Evolutionary conservation across 2,113 vertebrate genomes (phyloP), one percentile per base, ranked within the genome.

Genomic region (Dipodomys merriami): DNA sequence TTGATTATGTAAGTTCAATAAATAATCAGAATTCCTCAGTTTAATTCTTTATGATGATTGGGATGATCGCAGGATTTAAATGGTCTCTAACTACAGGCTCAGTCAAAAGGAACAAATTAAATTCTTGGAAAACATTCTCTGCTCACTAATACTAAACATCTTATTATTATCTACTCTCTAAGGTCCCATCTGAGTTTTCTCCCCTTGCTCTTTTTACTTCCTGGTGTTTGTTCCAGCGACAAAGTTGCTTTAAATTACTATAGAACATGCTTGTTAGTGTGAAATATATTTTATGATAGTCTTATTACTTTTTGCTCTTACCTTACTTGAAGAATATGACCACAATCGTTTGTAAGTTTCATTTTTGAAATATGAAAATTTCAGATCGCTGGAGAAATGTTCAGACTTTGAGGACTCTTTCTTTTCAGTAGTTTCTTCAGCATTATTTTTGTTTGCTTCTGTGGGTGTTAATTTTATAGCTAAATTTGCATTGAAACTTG

Each of bases 381-480:
- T 1, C 68, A 95, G 33, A 12, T 0, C 0, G 62, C 0, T 5
- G 6, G 10, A 20, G 73, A 1, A 2, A 2, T 27, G 7, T n/a
- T 6, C 4, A 29, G 53, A 7, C 18, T 35, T 7, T 49, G 71
- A 76, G 25, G 60, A 19, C 11, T 22, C 23, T 35, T 30, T 6
- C 19, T n/a, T 3, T 8, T 5, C 5, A 27, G 20, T 19, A 27
- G 2, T 0, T 57, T 19, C 0, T 5, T 33, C 1, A 64, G 0
- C 1, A 23, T 0, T 1, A 13, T 0, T 1, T 35, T 13, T 7
- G 1, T 0, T 46, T 90, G 2, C 30, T 82, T 62, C 95, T 93
- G 94, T 98, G 2, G 94, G 96, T 7, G 1, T 96, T 46, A 98
- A 96, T 97, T 99, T 99, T 77, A 99, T 30, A 92, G 98, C 98